phyloP scores from a whole-genome alignment of 2,797 vertebrate species.

The Characodon lateralis region DNA sequence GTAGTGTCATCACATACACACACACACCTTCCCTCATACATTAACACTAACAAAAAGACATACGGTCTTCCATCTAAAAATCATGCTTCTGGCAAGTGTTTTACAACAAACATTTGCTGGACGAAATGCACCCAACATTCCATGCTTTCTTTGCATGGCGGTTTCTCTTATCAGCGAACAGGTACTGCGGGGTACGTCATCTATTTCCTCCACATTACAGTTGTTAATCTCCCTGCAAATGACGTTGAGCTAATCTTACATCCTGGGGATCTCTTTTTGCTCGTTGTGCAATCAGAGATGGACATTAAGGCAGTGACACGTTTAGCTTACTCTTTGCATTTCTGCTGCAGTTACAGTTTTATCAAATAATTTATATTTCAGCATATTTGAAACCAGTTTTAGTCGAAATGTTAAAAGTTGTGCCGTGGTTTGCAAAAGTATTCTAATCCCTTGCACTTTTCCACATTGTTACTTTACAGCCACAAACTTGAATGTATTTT shows the following conservation, averaged over 20 bases:
- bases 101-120: constrained; percentile 23
- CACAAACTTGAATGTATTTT: background rate
- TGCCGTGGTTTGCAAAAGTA: background rate
- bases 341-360: background rate
- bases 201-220: constrained; percentile 35
- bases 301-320: constrained; percentile 51
- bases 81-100: constrained; percentile 24
- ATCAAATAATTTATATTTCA: background rate
- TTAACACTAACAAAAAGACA: constrained; percentile 25
- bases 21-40: constrained; percentile 20
- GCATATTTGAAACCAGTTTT: background rate
- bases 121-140: background rate
- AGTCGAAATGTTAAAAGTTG: background rate
- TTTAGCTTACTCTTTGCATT: background rate
- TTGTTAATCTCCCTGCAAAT: constrained; percentile 23
- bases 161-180: constrained; percentile 11
- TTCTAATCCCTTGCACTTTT: background rate
- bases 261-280: constrained; percentile 60
- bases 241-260: constrained; percentile 20
- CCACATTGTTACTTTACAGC: background rate
- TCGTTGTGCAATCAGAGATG: constrained; percentile 43
- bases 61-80: background rate
- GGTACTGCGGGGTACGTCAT: constrained; percentile 12
- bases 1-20: constrained; percentile 42
- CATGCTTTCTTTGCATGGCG: background rate